These are phyloP conservation scores for Megalops atlanticus DNA, from an alignment of 2,113 vertebrate genomes.

Conservation along the genomic window DNA sequence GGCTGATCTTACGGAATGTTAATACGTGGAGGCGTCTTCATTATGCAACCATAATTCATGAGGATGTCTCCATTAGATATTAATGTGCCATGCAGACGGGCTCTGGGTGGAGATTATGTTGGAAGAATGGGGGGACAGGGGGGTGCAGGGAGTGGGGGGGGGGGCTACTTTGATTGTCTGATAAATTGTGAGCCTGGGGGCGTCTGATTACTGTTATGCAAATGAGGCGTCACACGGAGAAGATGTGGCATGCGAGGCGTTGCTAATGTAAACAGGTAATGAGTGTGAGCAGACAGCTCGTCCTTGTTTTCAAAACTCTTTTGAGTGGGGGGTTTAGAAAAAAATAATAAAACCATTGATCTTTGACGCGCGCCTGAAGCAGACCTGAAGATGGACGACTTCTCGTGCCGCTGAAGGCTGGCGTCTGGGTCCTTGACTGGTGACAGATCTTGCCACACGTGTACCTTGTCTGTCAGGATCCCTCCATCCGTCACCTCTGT, in stretches of 20 bases:
- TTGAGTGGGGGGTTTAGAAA: background rate
- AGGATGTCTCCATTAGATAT: slow-evolving; percentile 20
- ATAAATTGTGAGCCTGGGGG: slow-evolving; percentile 13
- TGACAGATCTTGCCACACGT: too few relatives aligned
- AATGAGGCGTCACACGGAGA: slow-evolving; percentile 13
- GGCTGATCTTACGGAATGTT: background rate
- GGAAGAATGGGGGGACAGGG: background rate
- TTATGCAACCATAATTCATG: slow-evolving; percentile 15
- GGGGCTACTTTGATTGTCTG: slow-evolving; percentile 8
- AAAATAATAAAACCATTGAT: background rate
- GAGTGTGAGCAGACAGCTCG: background rate
- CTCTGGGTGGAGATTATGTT: background rate
- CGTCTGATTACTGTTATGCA: slow-evolving; percentile 24
- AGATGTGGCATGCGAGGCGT: background rate
- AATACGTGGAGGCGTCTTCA: background rate
- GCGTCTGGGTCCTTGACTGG: too few relatives aligned
- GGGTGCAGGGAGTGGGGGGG: background rate
- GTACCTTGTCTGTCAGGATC: too few relatives aligned
- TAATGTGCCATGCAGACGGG: background rate
- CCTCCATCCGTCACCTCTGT: too few relatives aligned
- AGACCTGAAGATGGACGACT: background rate
- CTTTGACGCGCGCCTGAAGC: background rate
- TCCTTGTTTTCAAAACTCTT: background rate
- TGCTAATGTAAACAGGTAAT: background rate
- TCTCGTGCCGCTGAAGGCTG: background rate